Evolutionary conservation across 2,888 invertebrate genomes (phyloP).

Genomic region (Diarsia dahlii): DNA sequence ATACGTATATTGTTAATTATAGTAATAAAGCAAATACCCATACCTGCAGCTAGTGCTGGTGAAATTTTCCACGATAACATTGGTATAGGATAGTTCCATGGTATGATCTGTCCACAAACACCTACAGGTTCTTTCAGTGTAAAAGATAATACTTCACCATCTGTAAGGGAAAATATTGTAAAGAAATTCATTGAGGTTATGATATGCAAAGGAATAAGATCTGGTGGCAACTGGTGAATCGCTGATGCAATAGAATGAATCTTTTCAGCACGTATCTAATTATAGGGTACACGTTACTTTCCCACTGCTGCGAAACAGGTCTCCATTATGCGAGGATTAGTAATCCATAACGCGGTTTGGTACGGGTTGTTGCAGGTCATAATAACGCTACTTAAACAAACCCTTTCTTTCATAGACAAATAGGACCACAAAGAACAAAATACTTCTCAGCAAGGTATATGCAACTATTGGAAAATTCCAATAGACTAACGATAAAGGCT

Average conservation of each 20-base stretch:
- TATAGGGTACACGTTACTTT: no score
- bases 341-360: no score
- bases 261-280: not conserved
- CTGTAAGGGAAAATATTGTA: conserved; percentile 76
- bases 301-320: no score
- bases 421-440: no score
- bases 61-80: conserved; percentile 99
- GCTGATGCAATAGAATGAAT: not conserved
- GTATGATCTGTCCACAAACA: conserved; percentile 97
- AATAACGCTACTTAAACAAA: no score
- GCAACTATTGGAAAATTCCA: no score
- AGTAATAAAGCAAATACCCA: conserved; percentile 9
- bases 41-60: conserved; percentile 93
- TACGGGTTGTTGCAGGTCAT: no score
- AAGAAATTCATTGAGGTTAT: not conserved
- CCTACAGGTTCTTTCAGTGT: conserved; percentile 96
- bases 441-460: no score
- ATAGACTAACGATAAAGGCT: no score
- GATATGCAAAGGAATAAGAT: no score
- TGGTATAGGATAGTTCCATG: conserved; percentile 98
- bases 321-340: no score
- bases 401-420: no score
- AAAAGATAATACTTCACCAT: conserved; percentile 95
- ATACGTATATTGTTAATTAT: conserved; percentile 1
- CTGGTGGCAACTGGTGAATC: not conserved